A percentile compares a stretch with the other conserved stretches of the same genome.
Conservation (phyloP, 2,113 vertebrate genomes). For the Agapornis roseicollis region DNA sequence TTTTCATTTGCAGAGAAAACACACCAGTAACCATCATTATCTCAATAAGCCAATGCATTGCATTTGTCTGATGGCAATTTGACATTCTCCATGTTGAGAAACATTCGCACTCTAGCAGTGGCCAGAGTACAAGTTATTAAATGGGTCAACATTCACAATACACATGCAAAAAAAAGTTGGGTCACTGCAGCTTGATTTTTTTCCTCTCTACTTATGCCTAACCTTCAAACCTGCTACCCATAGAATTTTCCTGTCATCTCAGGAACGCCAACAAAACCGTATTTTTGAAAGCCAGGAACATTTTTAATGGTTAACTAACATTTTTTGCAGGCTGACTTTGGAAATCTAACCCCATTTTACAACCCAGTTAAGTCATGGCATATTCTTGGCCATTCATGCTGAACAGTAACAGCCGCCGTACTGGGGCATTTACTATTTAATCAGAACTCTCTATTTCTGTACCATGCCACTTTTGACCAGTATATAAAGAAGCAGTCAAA, state of each 20-base stretch:
- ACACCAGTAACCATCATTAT: not conserved
- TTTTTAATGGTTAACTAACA: not conserved
- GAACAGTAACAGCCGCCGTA: not conserved
- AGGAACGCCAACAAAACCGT: not conserved
- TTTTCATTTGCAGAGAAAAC: not conserved
- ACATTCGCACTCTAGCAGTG: not conserved
- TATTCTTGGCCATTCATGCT: not conserved
- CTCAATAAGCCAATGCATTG: not conserved
- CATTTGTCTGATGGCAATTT: not conserved
- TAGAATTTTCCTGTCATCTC: not conserved
- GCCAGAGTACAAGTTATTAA: not conserved
- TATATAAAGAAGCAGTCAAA: not conserved
- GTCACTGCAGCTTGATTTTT: not conserved
- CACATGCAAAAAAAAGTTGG: not conserved
- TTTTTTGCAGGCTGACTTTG: not conserved
- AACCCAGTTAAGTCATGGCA: accelerated
- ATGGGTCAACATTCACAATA: not conserved
- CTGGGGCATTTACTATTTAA: not conserved
- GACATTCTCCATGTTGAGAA: not conserved
- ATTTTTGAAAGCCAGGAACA: not conserved
- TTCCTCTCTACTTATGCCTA: not conserved
- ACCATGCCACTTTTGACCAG: accelerated
- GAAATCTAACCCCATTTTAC: not conserved
- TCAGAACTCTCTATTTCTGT: not conserved
- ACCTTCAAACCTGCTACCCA: not conserved